Conservation (phyloP, 1,140 invertebrate species). For the Neodiprion virginianus region DNA sequence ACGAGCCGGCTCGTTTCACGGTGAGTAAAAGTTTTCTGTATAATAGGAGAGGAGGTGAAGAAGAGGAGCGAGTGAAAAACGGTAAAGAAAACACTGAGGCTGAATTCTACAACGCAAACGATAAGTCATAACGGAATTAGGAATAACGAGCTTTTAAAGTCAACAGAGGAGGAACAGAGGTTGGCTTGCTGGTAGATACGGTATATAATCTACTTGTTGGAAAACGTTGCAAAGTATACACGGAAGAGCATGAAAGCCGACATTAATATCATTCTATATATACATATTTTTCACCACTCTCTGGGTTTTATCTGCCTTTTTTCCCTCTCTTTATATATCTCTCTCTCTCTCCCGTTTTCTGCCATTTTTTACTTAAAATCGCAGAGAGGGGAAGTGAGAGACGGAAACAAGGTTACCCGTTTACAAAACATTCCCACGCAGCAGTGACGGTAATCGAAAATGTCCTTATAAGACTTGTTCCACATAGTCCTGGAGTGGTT, state of each 20-base stretch:
- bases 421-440: too few relatives aligned
- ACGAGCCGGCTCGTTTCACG: too few relatives aligned
- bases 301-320: background rate
- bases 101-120: background rate
- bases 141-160: background rate
- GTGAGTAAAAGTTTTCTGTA: too few relatives aligned
- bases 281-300: background rate
- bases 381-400: too few relatives aligned
- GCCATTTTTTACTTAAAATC: background rate
- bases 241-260: background rate
- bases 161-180: background rate
- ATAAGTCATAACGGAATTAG: background rate
- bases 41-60: background rate
- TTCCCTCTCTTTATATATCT: background rate
- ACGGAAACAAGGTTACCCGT: too few relatives aligned
- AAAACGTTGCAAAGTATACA: background rate
- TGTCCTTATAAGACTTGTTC: too few relatives aligned
- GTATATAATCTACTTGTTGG: background rate
- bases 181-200: too few relatives aligned
- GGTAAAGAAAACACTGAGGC: background rate
- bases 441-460: too few relatives aligned
- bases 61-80: background rate
- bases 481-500: too few relatives aligned
- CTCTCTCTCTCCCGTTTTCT: background rate
- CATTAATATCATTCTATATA: background rate